phyloP scores from a whole-genome alignment of 2,113 vertebrate genomes.

The Xenus cinereus region DNA sequence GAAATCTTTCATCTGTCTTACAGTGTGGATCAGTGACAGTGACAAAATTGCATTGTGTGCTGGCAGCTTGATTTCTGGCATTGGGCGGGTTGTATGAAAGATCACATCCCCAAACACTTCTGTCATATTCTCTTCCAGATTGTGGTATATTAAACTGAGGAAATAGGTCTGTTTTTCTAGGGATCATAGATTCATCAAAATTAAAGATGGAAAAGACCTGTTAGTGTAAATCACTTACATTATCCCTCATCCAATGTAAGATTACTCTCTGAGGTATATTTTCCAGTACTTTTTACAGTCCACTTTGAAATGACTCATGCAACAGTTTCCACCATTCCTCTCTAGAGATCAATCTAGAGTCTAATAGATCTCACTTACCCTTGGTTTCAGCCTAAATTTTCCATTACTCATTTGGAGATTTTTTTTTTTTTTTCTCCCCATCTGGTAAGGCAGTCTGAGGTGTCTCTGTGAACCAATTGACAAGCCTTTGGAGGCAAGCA shows the following conservation, averaged over 20 bases:
- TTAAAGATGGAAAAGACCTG: conserved; percentile 50
- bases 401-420: background rate
- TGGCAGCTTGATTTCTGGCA: conserved; percentile 35
- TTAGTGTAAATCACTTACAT: conserved; percentile 36
- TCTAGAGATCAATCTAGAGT: background rate
- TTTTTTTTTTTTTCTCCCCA: background rate
- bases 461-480: background rate
- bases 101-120: conserved; percentile 36
- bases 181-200: conserved; percentile 39
- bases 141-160: conserved; percentile 22
- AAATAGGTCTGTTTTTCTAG: conserved; percentile 8
- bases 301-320: conserved; percentile 50
- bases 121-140: conserved; percentile 31
- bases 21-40: background rate
- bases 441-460: background rate
- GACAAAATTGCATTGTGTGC: conserved; percentile 6
- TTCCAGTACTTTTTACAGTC: conserved; percentile 24
- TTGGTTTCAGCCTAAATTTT: conserved; percentile 36
- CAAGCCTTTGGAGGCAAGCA: background rate
- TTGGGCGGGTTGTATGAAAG: conserved; percentile 5
- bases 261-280: conserved; percentile 23
- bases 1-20: background rate
- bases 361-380: background rate
- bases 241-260: background rate
- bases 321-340: conserved; percentile 46